Percentiles rank a stretch among this genome's conserved stretches.
phyloP scores from a whole-genome alignment of 2,888 invertebrate species.

The Caenorhabditis becei region DNA sequence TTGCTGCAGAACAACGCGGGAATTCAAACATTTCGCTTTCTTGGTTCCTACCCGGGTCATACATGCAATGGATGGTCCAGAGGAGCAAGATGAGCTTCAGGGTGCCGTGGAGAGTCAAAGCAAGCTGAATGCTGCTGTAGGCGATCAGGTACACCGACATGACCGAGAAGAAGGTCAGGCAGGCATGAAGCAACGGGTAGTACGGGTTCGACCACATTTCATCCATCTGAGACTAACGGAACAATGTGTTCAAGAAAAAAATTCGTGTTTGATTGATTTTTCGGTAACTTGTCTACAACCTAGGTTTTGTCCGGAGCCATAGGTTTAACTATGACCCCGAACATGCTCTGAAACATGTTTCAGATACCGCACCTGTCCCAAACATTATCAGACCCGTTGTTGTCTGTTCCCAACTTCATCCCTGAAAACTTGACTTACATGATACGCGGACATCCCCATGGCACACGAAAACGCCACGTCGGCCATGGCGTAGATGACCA shows the following conservation, averaged over 20 bases:
- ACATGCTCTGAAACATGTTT: background rate
- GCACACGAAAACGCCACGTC: slow-evolving; percentile 27
- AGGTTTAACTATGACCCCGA: no score
- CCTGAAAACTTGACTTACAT: slow-evolving; percentile 5
- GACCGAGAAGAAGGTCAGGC: slow-evolving; percentile 13
- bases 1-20: background rate
- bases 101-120: slow-evolving; percentile 21
- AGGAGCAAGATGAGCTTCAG: slow-evolving; percentile 17
- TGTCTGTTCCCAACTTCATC: no score
- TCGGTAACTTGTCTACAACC: no score
- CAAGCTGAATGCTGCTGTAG: slow-evolving; percentile 39
- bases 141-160: slow-evolving; percentile 44
- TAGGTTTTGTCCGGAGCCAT: no score
- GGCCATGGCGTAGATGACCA: slow-evolving; percentile 29
- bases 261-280: no score
- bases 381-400: background rate
- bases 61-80: slow-evolving; percentile 28
- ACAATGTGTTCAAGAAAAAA: background rate
- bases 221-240: slow-evolving; percentile 20
- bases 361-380: background rate
- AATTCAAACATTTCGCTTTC: background rate
- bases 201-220: slow-evolving; percentile 33
- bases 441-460: slow-evolving; percentile 13
- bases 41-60: slow-evolving; percentile 15
- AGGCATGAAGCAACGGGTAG: slow-evolving; percentile 23